Percentiles rank a stretch among this genome's conserved stretches.
These are phyloP conservation scores for Sinohyriopsis cumingii DNA, from an alignment of 2,888 invertebrate genomes.

Conservation along the genomic window DNA sequence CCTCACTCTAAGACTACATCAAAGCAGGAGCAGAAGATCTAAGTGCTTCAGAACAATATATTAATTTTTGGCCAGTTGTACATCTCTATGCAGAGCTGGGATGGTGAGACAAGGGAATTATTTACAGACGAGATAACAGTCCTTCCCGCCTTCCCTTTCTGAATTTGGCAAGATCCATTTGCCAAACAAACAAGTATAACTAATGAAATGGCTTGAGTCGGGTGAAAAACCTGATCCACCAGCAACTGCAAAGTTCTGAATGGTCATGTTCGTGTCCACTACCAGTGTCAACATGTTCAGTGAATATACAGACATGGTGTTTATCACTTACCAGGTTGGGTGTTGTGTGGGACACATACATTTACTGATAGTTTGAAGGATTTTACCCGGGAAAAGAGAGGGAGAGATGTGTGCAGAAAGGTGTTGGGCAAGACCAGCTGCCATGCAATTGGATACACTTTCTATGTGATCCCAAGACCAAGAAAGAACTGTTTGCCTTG, in stretches of 20 bases:
- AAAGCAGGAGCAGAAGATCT: background rate
- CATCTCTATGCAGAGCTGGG: conserved; percentile 15
- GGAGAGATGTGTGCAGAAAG: background rate
- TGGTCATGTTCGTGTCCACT: background rate
- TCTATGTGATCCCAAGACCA: background rate
- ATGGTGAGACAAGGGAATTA: conserved; percentile 18
- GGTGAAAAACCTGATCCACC: background rate
- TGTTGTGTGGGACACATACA: background rate
- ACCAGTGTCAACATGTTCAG: background rate
- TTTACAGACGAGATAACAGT: conserved; percentile 12
- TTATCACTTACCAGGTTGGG: background rate
- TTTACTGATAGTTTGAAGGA: background rate
- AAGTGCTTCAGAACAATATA: conserved; percentile 15
- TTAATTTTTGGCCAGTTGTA: conserved; percentile 18
- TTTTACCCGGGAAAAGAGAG: background rate
- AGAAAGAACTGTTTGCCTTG: background rate
- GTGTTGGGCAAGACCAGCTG: background rate
- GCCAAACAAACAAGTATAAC: background rate
- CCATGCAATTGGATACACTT: background rate
- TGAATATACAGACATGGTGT: background rate
- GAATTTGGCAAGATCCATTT: background rate
- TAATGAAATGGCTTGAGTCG: background rate
- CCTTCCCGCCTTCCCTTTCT: background rate
- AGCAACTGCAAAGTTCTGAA: background rate
- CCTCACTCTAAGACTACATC: background rate